Conservation (phyloP, 1,140 invertebrate genomes). For the Trichonephila inaurata region DNA sequence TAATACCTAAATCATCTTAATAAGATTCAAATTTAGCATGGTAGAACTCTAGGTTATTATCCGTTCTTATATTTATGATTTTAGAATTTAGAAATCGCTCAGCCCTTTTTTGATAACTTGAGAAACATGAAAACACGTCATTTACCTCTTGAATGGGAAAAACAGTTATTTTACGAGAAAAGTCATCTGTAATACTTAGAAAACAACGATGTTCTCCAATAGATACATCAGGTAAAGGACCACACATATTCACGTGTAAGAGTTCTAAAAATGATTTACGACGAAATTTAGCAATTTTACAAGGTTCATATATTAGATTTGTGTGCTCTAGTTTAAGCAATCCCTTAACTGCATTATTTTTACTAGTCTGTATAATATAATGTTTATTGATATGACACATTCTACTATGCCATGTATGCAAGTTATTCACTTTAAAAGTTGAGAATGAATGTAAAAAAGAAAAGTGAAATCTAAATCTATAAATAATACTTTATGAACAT, state of each 20-base stretch:
- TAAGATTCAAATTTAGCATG: background rate
- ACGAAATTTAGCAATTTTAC: background rate
- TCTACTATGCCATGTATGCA: background rate
- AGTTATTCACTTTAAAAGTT: background rate
- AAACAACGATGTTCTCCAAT: background rate
- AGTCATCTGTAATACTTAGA: background rate
- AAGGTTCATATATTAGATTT: background rate
- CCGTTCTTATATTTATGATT: too few relatives aligned
- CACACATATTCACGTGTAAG: background rate
- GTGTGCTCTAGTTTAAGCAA: background rate
- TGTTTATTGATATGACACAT: background rate
- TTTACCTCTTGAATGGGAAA: background rate
- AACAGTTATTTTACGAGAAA: background rate
- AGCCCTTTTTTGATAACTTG: background rate
- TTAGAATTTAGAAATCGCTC: background rate
- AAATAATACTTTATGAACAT: background rate
- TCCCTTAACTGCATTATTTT: background rate
- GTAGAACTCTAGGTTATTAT: background rate
- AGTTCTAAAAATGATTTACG: background rate
- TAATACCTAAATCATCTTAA: background rate
- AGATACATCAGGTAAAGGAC: background rate
- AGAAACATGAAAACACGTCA: too few relatives aligned
- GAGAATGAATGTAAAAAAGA: too few relatives aligned
- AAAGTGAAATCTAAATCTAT: too few relatives aligned
- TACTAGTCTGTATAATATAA: too few relatives aligned